Conservation (phyloP, 2,797 vertebrate species). For the Bryconaethiops microstoma region DNA sequence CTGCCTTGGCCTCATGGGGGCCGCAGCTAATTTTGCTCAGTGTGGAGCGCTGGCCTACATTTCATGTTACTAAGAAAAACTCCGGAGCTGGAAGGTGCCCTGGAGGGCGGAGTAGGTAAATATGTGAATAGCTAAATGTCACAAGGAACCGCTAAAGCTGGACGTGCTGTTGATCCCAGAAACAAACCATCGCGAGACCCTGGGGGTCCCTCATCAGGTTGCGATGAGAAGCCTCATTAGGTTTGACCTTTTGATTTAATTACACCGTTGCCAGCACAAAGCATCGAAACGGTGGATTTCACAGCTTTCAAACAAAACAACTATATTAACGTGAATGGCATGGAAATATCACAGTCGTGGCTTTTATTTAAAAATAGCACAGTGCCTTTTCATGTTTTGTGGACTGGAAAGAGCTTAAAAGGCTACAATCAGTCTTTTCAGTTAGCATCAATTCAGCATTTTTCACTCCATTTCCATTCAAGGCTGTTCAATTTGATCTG, state of each 20-base stretch:
- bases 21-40: slow-evolving; percentile 35
- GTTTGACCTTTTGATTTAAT: slow-evolving; percentile 71
- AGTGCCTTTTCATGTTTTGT: background rate
- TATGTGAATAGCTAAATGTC: slow-evolving; percentile 68
- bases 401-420: background rate
- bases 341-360: background rate
- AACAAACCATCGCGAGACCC: background rate
- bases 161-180: slow-evolving; percentile 43
- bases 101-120: slow-evolving; percentile 57
- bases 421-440: background rate
- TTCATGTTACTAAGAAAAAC: slow-evolving; percentile 33
- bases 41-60: slow-evolving; percentile 38
- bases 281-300: background rate
- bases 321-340: slow-evolving; percentile 1
- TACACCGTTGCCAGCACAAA: slow-evolving; percentile 14
- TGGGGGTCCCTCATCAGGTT: slow-evolving; percentile 51
- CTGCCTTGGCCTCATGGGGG: slow-evolving; percentile 35
- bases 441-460: background rate
- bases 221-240: slow-evolving; percentile 68
- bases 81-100: slow-evolving; percentile 8
- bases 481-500: background rate
- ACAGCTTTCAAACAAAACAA: background rate
- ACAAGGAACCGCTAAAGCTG: slow-evolving; percentile 53
- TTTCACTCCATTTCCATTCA: background rate
- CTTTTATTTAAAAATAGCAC: background rate